Conservation (phyloP, 2,797 vertebrate genomes). For the Cossypha polioptera region DNA sequence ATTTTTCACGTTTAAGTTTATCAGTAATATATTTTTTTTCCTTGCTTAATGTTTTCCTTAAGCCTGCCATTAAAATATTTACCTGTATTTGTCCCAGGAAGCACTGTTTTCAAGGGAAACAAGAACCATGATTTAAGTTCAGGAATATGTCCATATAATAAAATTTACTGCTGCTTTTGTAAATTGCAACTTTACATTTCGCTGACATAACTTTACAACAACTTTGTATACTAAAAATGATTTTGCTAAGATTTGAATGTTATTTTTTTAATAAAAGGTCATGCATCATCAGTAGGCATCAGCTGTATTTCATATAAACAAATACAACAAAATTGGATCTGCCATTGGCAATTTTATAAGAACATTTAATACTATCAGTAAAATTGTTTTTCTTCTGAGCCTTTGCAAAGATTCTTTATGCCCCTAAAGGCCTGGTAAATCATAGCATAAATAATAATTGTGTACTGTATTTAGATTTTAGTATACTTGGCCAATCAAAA, state of each 20-base stretch:
- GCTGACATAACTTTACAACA: slow-evolving; percentile 74
- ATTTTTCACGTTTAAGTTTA: slow-evolving; percentile 18
- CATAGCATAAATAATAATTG: slow-evolving; percentile 32
- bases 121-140: slow-evolving; percentile 61
- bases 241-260: slow-evolving; percentile 78
- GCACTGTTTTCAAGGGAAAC: slow-evolving; percentile 66
- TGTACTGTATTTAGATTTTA: slow-evolving; percentile 67
- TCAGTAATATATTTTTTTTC: slow-evolving; percentile 26
- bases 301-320: slow-evolving; percentile 48
- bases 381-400: slow-evolving; percentile 64
- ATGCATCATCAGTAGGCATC: slow-evolving; percentile 55
- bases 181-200: slow-evolving; percentile 77
- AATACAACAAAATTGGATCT: slow-evolving; percentile 55
- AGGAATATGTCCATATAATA: slow-evolving; percentile 57
- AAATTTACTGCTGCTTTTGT: slow-evolving; percentile 76
- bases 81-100: slow-evolving; percentile 55
- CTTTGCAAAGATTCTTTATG: slow-evolving; percentile 59
- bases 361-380: slow-evolving; percentile 54
- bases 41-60: slow-evolving; percentile 55
- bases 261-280: slow-evolving; percentile 76
- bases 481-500: slow-evolving; percentile 64
- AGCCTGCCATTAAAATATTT: slow-evolving; percentile 65
- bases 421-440: slow-evolving; percentile 57
- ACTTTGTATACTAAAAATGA: slow-evolving; percentile 78
- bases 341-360: slow-evolving; percentile 72